Evolutionary conservation across 2,888 invertebrate genomes (phyloP).

Genomic region (Dorcus hopei): DNA sequence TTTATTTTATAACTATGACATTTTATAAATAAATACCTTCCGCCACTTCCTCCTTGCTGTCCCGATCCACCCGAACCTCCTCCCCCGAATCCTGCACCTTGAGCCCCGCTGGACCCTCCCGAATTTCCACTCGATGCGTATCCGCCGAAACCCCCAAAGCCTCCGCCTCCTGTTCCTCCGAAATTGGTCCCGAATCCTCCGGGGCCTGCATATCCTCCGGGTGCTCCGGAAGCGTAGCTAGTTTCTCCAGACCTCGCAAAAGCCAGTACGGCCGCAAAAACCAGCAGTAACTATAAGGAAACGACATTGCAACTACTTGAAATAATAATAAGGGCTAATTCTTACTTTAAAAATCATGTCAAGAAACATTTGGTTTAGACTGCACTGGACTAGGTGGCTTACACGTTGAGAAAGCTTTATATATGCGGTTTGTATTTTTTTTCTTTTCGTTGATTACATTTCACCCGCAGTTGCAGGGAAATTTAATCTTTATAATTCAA

Average conservation of each 20-base stretch:
- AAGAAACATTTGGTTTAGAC: too few species aligned
- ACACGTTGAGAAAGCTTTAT: too few species aligned
- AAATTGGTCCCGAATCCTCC: constrained; percentile 14
- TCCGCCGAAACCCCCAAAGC: constrained; percentile 11
- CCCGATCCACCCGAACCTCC: not conserved
- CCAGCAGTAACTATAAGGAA: not conserved
- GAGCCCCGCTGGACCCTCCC: constrained; percentile 3
- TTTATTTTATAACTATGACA: not conserved
- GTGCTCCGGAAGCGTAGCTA: not conserved
- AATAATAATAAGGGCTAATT: too few species aligned
- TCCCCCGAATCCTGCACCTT: not conserved
- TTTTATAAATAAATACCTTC: not conserved
- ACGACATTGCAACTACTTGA: not conserved
- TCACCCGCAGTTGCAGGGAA: too few species aligned
- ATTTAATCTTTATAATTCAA: too few species aligned
- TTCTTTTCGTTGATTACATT: too few species aligned
- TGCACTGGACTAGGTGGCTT: too few species aligned
- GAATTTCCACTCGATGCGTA: constrained; percentile 10
- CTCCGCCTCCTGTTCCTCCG: constrained; percentile 11
- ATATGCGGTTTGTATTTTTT: too few species aligned
- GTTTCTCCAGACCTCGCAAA: not conserved
- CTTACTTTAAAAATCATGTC: too few species aligned
- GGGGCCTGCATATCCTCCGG: constrained; percentile 11
- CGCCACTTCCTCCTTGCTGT: not conserved
- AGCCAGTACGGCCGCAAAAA: not conserved